Percentiles rank a stretch among this genome's conserved stretches.
Evolutionary conservation across 2,888 invertebrate species (phyloP).

Genomic region (Volucella zonaria): DNA sequence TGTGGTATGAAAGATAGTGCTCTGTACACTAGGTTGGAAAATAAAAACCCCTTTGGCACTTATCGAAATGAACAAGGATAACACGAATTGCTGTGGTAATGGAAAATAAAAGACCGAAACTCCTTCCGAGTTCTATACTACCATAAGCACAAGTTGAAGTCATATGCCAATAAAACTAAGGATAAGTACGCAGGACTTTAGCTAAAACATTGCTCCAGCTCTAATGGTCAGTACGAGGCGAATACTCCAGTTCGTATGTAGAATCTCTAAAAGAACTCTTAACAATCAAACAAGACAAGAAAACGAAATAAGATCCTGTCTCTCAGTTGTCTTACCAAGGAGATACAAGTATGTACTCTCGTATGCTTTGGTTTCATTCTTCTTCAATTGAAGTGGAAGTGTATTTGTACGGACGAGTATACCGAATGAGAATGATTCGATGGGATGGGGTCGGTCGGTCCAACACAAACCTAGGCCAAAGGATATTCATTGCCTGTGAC

Average conservation of each 20-base stretch:
- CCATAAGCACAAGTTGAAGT: conserved; percentile 28
- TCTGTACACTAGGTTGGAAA: conserved; percentile 2
- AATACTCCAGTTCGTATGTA: background rate
- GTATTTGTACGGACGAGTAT: too few relatives aligned
- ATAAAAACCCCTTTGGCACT: conserved; percentile 38
- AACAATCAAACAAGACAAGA: conserved; percentile 35
- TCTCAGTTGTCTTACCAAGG: conserved; percentile 60
- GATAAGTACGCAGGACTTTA: conserved; percentile 7
- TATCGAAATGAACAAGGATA: conserved; percentile 49
- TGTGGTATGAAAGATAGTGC: conserved; percentile 14
- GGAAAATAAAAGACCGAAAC: conserved; percentile 23
- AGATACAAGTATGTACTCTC: background rate
- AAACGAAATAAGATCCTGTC: conserved; percentile 55
- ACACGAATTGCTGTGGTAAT: conserved; percentile 30
- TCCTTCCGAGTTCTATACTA: background rate
- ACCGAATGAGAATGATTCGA: background rate
- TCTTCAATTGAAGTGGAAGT: conserved; percentile 25
- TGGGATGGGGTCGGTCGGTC: conserved; percentile 7
- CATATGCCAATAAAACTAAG: conserved; percentile 57
- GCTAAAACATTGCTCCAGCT: conserved; percentile 10
- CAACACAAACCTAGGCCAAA: conserved; percentile 34
- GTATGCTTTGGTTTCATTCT: background rate
- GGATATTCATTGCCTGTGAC: conserved; percentile 48
- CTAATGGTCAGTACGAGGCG: background rate
- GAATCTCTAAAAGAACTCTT: conserved; percentile 28